These are phyloP conservation scores for Acronicta psi DNA, from an alignment of 2,888 invertebrate genomes.

Conservation along the genomic window DNA sequence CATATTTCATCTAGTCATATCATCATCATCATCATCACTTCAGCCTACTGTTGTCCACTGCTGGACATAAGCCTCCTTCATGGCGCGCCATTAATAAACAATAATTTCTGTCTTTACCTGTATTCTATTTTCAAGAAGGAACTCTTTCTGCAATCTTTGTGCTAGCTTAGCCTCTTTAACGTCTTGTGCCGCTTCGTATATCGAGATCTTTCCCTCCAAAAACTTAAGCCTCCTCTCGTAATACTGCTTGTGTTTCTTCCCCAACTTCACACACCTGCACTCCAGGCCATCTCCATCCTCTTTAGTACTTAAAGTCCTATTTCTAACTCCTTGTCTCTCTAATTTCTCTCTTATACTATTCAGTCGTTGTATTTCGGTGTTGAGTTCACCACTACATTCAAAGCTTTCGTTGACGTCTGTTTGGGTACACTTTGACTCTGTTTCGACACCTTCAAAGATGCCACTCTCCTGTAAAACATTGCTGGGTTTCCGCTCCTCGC, in stretches of 20 bases:
- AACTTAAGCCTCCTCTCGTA: slow-evolving; percentile 91
- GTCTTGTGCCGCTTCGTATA: slow-evolving; percentile 91
- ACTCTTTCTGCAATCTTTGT: slow-evolving; percentile 90
- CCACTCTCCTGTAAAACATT: slow-evolving; percentile 92
- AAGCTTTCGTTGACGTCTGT: slow-evolving; percentile 89
- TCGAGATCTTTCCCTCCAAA: slow-evolving; percentile 90
- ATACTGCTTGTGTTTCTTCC: slow-evolving; percentile 90
- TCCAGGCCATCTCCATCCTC: slow-evolving; percentile 82
- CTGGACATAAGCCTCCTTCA: too few relatives aligned
- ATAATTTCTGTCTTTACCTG: slow-evolving; percentile 66
- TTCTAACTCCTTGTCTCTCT: slow-evolving; percentile 89
- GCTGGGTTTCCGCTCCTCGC: slow-evolving; percentile 85
- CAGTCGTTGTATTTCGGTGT: slow-evolving; percentile 90
- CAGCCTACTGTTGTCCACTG: too few relatives aligned
- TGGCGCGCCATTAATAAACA: too few relatives aligned
- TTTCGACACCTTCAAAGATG: slow-evolving; percentile 91
- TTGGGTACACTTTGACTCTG: slow-evolving; percentile 85
- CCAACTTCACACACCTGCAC: slow-evolving; percentile 86
- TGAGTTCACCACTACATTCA: slow-evolving; percentile 87
- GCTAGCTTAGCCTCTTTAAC: slow-evolving; percentile 89
- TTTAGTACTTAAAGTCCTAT: slow-evolving; percentile 82
- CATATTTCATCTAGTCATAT: too few relatives aligned
- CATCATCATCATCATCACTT: too few relatives aligned
- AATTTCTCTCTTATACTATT: slow-evolving; percentile 90
- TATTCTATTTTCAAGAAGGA: slow-evolving; percentile 85